Conservation (phyloP, 2,797 vertebrate species). For the Pantherophis vulpinus region DNA sequence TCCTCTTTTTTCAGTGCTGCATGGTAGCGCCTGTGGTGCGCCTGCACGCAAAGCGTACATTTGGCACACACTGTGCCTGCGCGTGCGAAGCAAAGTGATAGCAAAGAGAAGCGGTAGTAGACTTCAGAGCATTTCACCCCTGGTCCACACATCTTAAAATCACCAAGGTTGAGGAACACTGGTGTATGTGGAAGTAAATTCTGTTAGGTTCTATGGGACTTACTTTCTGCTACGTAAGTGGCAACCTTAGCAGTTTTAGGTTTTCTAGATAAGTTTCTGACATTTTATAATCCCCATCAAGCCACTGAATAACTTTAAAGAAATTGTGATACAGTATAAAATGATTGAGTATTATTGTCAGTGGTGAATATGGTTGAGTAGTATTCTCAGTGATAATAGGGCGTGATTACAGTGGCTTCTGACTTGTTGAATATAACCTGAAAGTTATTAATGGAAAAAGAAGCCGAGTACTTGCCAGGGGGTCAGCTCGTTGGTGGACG, state of each 20-base stretch:
- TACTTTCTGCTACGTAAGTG: not conserved
- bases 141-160: not conserved
- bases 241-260: not conserved
- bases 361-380: not conserved
- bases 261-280: not conserved
- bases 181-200: not conserved
- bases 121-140: too few relatives aligned
- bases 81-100: rapidly evolving
- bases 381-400: not conserved
- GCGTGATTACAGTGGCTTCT: not conserved
- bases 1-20: too few relatives aligned
- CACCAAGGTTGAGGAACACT: not conserved
- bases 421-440: not conserved
- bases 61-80: too few relatives aligned
- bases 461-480: not conserved
- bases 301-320: not conserved
- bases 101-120: too few relatives aligned
- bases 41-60: too few relatives aligned
- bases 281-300: not conserved
- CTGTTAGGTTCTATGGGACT: not conserved
- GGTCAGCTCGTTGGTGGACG: not conserved
- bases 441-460: not conserved
- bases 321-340: not conserved
- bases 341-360: not conserved
- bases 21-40: too few relatives aligned